Conservation (phyloP, 2,888 invertebrate species). For the Patella ulyssiponensis region DNA sequence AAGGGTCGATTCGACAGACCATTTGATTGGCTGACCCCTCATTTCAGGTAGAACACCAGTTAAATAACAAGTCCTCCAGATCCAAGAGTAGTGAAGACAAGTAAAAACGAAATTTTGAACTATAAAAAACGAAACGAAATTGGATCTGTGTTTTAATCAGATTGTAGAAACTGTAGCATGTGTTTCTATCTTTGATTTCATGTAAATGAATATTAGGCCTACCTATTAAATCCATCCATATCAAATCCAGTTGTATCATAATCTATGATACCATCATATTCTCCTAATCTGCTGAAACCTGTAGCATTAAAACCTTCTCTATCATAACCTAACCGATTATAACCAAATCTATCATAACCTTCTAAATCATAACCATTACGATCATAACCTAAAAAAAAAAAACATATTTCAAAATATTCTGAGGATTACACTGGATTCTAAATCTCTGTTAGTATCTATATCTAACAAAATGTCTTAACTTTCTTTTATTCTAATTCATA, state of each 20-base stretch:
- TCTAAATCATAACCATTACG: constrained; percentile 56
- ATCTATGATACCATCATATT: constrained; percentile 66
- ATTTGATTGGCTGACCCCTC: too few relatives aligned
- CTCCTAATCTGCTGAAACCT: constrained; percentile 60
- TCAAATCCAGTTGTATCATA: constrained; percentile 63
- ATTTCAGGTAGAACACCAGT: too few relatives aligned
- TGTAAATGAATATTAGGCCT: constrained; percentile 10
- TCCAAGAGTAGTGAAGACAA: too few relatives aligned
- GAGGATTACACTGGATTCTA: too few relatives aligned
- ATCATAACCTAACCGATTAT: constrained; percentile 63
- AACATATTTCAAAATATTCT: not conserved
- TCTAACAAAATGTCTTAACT: too few relatives aligned
- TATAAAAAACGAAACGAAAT: too few relatives aligned
- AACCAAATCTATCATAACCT: constrained; percentile 62
- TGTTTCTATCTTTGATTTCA: not conserved
- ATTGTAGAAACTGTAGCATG: not conserved
- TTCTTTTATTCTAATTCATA: not conserved
- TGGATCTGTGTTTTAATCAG: too few relatives aligned
- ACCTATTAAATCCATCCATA: constrained; percentile 67
- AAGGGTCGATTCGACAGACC: too few relatives aligned
- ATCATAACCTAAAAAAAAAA: constrained; percentile 57
- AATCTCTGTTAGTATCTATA: too few relatives aligned
- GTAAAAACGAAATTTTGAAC: too few relatives aligned
- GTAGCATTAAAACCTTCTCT: constrained; percentile 62
- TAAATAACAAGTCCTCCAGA: too few relatives aligned